Conservation (phyloP, 2,113 vertebrate genomes). For the Megalops atlanticus region DNA sequence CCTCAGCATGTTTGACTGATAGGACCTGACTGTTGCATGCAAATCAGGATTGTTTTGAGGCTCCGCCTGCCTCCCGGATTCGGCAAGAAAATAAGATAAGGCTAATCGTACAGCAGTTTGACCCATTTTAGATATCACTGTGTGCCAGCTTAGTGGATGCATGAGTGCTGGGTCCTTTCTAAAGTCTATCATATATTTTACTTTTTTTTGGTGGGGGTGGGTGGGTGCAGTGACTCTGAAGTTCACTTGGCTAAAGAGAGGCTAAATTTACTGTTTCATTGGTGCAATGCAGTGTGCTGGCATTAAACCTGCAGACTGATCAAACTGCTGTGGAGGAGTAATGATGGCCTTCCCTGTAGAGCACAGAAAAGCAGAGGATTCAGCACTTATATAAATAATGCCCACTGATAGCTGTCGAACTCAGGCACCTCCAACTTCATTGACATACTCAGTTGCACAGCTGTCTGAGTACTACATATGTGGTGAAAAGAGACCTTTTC, state of each 20-base stretch:
- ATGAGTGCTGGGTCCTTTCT: too few species aligned
- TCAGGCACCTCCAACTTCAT: too few species aligned
- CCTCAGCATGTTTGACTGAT: neutral
- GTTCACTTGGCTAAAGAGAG: neutral
- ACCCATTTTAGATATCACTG: neutral
- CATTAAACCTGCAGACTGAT: slow-evolving; percentile 71
- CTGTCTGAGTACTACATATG: too few species aligned
- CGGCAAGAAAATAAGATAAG: slow-evolving; percentile 18
- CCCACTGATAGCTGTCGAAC: too few species aligned
- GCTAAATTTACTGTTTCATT: slow-evolving; percentile 65
- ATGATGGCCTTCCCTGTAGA: slow-evolving; percentile 49
- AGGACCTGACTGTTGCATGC: slow-evolving; percentile 9
- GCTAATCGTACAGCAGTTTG: neutral
- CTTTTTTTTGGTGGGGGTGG: too few species aligned
- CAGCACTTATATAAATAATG: too few species aligned
- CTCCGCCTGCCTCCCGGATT: neutral
- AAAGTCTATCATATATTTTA: too few species aligned
- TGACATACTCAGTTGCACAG: too few species aligned
- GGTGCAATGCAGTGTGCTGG: slow-evolving; percentile 56
- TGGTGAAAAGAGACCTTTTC: too few species aligned
- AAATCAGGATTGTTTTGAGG: slow-evolving; percentile 24
- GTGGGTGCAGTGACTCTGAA: too few species aligned
- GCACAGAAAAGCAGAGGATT: slow-evolving; percentile 57
- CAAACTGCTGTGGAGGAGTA: slow-evolving; percentile 56
- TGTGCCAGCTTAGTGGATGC: neutral